Evolutionary conservation across 2,113 vertebrate genomes (phyloP), one percentile per base, ranked within the genome.

Genomic region (Chaetorhynchus papuensis): DNA sequence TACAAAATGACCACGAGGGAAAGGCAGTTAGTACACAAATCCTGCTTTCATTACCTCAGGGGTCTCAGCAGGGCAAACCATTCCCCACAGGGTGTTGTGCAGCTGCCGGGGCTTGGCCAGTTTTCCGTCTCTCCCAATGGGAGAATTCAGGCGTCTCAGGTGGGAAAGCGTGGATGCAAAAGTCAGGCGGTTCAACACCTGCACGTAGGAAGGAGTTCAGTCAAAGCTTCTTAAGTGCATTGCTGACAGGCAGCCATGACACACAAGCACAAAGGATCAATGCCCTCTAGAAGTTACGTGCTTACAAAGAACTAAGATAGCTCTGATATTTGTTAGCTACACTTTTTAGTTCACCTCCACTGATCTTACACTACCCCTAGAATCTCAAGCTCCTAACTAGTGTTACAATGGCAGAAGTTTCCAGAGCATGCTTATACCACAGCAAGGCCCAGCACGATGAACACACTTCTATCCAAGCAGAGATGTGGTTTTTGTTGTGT

Each of bases 11-110:
- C 35, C 1, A 2, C 1, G 5, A 15, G 31, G 66, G 37, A 81
- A 81, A 92, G 77, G 42, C 69, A 92, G 63, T 26, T 59, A 95
- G 47, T 17, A 33, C 24, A 47, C 4, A 80, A 86, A 68, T 15
- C 41, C 3, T 59, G 28, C 28, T 76, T 64, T 90, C 19, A 30
- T 96, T 98, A 99, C 99, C 99, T 99, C 99, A 12, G 99, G 99
- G 6, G 99, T 99, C 98, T 99, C 99, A 8, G 99, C 99, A 33
- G 99, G 99, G 93, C 99, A 99, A 94, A 99, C 98, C 99, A 99
- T 99, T 20, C 99, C 99, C 99, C 99, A 99, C 83, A 99, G 91
- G 0, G 99, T 99, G 95, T 99, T 99, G 97, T 99, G 99, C 71
- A 99, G 97, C 94, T 99, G 99, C 45, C 99, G 95, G n/a, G 99